Evolutionary conservation across 2,888 invertebrate genomes (phyloP).

Genomic region (Onthophagus sagittarius): DNA sequence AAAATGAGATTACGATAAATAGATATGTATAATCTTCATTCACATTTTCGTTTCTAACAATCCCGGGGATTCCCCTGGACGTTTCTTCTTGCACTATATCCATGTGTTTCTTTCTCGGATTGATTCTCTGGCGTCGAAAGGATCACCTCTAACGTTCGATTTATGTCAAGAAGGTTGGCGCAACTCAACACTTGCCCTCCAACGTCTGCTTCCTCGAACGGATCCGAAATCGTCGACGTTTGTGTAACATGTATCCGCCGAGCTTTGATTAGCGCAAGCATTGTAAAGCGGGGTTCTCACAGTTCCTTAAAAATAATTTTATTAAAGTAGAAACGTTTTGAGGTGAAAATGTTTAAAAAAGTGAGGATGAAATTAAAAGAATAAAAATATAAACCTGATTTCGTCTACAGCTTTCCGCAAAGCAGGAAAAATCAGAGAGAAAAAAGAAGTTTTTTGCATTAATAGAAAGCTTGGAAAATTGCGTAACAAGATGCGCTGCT

Average conservation of each 20-base stretch:
- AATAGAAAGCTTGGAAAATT: background rate
- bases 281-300: slow-evolving; percentile 29
- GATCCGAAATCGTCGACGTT: slow-evolving; percentile 36
- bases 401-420: background rate
- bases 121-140: slow-evolving; percentile 27
- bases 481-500: no score
- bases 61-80: slow-evolving; percentile 32
- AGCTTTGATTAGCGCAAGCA: slow-evolving; percentile 37
- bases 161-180: slow-evolving; percentile 39
- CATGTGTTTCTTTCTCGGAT: slow-evolving; percentile 38
- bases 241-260: slow-evolving; percentile 38
- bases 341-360: background rate
- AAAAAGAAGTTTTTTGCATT: background rate
- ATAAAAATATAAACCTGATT: background rate
- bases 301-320: slow-evolving; percentile 28
- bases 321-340: background rate
- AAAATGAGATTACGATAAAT: no score
- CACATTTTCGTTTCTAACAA: background rate
- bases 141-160: slow-evolving; percentile 24
- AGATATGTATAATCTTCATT: background rate
- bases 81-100: slow-evolving; percentile 40
- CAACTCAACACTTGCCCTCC: slow-evolving; percentile 36
- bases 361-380: background rate
- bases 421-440: background rate
- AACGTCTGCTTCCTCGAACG: slow-evolving; percentile 32